Base-by-base conservation (phyloP, 2,888 invertebrate species). In the Anticlea derivata region DNA sequence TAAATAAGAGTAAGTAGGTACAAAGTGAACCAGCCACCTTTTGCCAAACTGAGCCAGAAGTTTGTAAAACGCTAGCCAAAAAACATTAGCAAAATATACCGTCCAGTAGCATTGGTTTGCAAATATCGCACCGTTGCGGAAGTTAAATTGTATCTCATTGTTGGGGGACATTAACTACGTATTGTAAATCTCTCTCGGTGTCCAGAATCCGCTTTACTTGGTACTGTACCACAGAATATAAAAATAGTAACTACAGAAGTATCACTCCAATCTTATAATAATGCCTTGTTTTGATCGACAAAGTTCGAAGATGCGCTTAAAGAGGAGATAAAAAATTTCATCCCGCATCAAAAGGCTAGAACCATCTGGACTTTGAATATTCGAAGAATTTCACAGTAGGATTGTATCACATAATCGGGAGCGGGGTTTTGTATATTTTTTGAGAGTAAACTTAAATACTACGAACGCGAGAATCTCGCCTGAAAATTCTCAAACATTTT, bases 131-230 rank as follows among this genome's bases (percentile, higher is more conserved):
- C 70, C 71, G 80, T 71, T 74, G 74, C 66, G 68, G 71, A 78
- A 80, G 83, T 81, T 81, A 82, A 83, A 85, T 82, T 83, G 81
- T 86, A 80, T 83, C 82, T 83, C 84, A 83, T 84, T 84, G 85
- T 84, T 77, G 73, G 72, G 60, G 76, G 77, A 80, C 82, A 78
- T 81, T 86, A 83, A 84, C 78, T 80, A 78, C 81, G 71, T 77
- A 83, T 80, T 82, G 78, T 86, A 86, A 85, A 85, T 86, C 80
- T 84, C 68, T 67, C 72, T 62, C 64, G 68, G 69, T 74, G 78
- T 75, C 70, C 74, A 61, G 67, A 60, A 58, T 67, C 53, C 63
- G 63, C 54, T 60, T 66, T 72, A n/a, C n/a, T n/a, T 66, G 63
- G 59, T 35, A 47, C 46, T 30, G 35, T 22, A 27, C 44, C 35